Conservation (phyloP, 2,113 vertebrate genomes). For the Picathartes gymnocephalus region DNA sequence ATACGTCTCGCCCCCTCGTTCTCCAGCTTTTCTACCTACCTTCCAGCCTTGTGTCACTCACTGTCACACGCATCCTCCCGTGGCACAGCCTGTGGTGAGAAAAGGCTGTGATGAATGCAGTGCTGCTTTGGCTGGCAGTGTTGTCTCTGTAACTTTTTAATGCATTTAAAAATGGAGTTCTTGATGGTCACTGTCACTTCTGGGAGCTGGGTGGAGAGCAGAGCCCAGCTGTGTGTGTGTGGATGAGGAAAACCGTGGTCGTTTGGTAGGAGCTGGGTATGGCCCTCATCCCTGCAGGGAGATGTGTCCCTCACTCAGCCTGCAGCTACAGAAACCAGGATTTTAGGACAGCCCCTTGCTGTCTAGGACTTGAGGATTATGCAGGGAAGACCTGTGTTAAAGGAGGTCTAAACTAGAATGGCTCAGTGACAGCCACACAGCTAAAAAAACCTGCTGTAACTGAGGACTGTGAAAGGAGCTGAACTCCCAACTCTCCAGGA, state of each 20-base stretch:
- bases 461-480: background rate
- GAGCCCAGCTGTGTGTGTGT: background rate
- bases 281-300: background rate
- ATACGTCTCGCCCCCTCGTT: slow-evolving; percentile 41
- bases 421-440: background rate
- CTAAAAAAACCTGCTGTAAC: background rate
- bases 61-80: slow-evolving; percentile 3
- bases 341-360: background rate
- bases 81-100: background rate
- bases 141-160: background rate
- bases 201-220: background rate
- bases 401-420: background rate
- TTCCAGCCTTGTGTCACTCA: slow-evolving; percentile 28
- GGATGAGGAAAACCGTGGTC: background rate
- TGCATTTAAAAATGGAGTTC: background rate
- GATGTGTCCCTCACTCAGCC: background rate
- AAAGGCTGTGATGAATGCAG: background rate
- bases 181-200: background rate
- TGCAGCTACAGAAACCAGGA: background rate
- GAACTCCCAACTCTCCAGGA: background rate
- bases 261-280: background rate
- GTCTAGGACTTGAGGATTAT: background rate
- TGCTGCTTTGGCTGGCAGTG: background rate
- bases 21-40: slow-evolving; percentile 9
- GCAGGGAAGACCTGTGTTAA: background rate